These are phyloP conservation scores for Bombus pyrosoma DNA, from an alignment of 1,140 invertebrate genomes.

Conservation along the genomic window DNA sequence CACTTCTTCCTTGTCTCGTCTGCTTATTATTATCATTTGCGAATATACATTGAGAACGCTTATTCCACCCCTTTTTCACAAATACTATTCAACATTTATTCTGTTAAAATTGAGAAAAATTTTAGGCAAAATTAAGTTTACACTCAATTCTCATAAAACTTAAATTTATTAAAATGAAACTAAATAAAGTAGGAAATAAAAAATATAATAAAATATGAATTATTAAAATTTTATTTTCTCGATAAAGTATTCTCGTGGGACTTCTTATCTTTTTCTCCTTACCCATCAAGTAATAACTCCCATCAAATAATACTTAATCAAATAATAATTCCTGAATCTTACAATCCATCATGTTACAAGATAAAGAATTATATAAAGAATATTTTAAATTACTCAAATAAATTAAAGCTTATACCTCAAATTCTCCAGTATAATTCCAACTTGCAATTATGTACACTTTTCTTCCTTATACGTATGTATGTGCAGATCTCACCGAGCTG, in stretches of 20 bases:
- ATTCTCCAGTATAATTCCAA: too few species aligned
- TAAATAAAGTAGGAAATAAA: background rate
- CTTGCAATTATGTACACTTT: too few species aligned
- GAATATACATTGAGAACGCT: background rate
- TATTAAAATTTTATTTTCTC: too few species aligned
- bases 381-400: background rate
- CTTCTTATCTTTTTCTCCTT: too few species aligned
- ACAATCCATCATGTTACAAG: background rate
- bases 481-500: too few species aligned
- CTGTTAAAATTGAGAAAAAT: background rate
- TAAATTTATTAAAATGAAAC: background rate
- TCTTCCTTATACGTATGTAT: too few species aligned
- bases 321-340: background rate
- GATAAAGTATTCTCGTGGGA: too few species aligned
- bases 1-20: background rate
- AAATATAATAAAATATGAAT: background rate
- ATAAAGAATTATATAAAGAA: background rate
- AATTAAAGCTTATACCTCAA: background rate
- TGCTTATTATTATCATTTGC: background rate
- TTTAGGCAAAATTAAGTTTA: background rate
- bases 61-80: background rate
- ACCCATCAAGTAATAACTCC: too few species aligned
- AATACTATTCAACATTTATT: background rate
- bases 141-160: background rate
- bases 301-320: too few species aligned